Evolutionary conservation across 2,888 invertebrate species (phyloP), one percentile per base, ranked within the genome.

Genomic region (Laspeyria flexula): DNA sequence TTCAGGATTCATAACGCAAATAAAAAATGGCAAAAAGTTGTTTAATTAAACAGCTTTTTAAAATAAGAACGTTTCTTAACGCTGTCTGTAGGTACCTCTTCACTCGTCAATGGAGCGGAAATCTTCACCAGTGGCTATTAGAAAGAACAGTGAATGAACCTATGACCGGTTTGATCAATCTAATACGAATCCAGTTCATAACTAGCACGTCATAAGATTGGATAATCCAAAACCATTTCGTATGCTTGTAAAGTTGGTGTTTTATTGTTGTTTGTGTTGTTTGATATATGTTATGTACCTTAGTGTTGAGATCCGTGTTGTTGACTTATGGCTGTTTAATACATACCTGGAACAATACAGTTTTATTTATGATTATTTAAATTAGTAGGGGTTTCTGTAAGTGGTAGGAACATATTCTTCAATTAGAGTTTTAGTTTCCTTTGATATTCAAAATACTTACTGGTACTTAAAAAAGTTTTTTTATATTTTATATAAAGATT

Each of bases 281-380:
- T 58, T 52, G 42, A 55, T 49, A 55, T 45, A 41, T 41, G 42
- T 54, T 54, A 53, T 37, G 18, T 66, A 50, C 50, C 38, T 51
- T 52, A 47, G 38, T 38, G 31, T 29, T 53, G 47, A 40, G 33
- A 31, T 34, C 43, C 35, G 41, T 7, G 3, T 33, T 13, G 44
- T 35, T 61, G 49, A 56, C 31, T 57, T 51, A 59, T 55, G 59
- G 53, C 42, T 31, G 18, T 45, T 43, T 25, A 38, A 57, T 71
- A 77, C 72, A 58, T 78, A 78, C 78, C 76, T 78, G 74, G 55
- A 78, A 78, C 56, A 71, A 70, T 61, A 63, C 44, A 46, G 7
- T 7, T 21, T 21, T 3, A 18, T 18, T 18, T 18, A 18, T 18
- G 18, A 5, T 18, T 18, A 18, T 18, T 3, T 10, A 21, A 11